Evolutionary conservation across 1,140 invertebrate species (phyloP).

Genomic region (Tetramorium parvispinum): DNA sequence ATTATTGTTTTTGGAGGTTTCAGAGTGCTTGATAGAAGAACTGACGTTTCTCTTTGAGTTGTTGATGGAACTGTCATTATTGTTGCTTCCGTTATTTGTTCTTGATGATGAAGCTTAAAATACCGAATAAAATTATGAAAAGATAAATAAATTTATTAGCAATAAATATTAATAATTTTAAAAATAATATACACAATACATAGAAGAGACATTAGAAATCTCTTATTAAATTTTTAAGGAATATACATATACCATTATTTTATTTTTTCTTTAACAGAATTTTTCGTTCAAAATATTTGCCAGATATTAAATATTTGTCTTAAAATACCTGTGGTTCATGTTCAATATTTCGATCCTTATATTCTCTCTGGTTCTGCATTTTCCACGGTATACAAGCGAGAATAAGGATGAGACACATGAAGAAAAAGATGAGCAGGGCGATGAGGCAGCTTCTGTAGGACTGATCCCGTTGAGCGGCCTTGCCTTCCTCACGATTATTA

Average conservation of each 20-base stretch:
- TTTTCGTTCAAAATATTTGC: not conserved
- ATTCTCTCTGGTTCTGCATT: not conserved
- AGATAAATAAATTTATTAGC: not conserved
- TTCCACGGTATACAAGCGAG: constrained; percentile 62
- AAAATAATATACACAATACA: not conserved
- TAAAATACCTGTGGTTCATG: constrained; percentile 17
- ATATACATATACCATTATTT: not conserved
- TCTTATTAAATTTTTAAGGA: not conserved
- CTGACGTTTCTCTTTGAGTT: not conserved
- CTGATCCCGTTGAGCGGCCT: constrained; percentile 62
- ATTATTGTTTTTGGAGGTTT: not conserved
- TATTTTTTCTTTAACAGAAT: not conserved
- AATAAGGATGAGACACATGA: constrained; percentile 74
- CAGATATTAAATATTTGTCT: not conserved
- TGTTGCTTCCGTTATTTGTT: not conserved
- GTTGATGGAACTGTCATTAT: not conserved
- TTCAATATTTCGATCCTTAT: not conserved
- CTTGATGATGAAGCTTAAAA: constrained; percentile 5
- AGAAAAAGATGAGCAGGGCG: constrained; percentile 73
- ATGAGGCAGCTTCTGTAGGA: constrained; percentile 74
- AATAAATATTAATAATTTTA: constrained; percentile 7
- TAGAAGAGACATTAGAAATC: not conserved
- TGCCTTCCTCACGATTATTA: constrained; percentile 8
- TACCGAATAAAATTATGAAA: not conserved
- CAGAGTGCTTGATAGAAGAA: not conserved